Percentiles rank a stretch among this genome's conserved stretches.
Evolutionary conservation across 2,888 invertebrate genomes (phyloP).

Genomic region (Caradrina kadenii): DNA sequence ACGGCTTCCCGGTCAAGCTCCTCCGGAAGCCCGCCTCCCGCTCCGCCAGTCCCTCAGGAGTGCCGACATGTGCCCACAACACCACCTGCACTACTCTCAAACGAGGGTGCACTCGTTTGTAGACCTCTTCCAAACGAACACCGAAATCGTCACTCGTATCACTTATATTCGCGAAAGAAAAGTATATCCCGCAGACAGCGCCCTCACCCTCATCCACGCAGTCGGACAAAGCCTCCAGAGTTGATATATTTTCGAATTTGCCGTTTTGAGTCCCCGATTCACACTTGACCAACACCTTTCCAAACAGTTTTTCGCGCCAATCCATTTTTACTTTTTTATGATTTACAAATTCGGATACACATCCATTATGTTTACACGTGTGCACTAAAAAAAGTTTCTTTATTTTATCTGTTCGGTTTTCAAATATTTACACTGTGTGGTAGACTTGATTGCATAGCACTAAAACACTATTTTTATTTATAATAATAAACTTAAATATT

Average conservation of each 20-base stretch:
- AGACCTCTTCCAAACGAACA: slow-evolving; percentile 91
- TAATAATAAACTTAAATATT: slow-evolving; percentile 47
- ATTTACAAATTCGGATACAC: slow-evolving; percentile 39
- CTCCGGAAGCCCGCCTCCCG: slow-evolving; percentile 92
- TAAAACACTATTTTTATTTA: slow-evolving; percentile 12
- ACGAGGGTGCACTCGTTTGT: slow-evolving; percentile 85
- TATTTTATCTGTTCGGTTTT: slow-evolving; percentile 32
- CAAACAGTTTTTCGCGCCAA: slow-evolving; percentile 92
- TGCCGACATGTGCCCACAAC: slow-evolving; percentile 91
- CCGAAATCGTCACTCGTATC: slow-evolving; percentile 93
- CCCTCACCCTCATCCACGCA: slow-evolving; percentile 88
- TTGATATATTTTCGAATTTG: slow-evolving; percentile 85
- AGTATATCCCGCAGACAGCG: slow-evolving; percentile 92
- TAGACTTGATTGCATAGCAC: slow-evolving; percentile 12
- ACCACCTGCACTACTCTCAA: slow-evolving; percentile 93
- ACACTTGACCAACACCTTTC: slow-evolving; percentile 89
- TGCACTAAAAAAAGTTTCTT: slow-evolving; percentile 45
- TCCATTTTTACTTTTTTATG: slow-evolving; percentile 78
- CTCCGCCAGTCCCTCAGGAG: slow-evolving; percentile 91
- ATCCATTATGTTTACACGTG: slow-evolving; percentile 36
- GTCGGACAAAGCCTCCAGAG: slow-evolving; percentile 84
- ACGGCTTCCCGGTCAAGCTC: slow-evolving; percentile 92
- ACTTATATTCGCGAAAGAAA: slow-evolving; percentile 93
- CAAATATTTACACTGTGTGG: slow-evolving; percentile 45
- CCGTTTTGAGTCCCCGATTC: slow-evolving; percentile 83